phyloP scores from a whole-genome alignment of 2,797 vertebrate genomes.

The Dendrocincla fuliginosa region DNA sequence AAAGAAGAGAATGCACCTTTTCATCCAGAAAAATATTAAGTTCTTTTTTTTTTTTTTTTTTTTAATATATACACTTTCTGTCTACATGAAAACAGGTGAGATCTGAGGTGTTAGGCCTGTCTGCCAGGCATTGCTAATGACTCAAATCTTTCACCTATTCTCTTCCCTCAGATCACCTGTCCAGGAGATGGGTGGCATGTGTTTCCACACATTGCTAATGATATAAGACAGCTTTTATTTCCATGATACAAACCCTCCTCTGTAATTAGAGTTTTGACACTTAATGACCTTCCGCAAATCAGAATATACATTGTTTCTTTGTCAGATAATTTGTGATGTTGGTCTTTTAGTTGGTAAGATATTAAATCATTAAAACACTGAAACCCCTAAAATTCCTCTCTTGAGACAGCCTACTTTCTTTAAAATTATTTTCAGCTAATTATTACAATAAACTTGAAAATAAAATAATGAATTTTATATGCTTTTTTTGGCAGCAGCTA shows the following conservation, averaged over 20 bases:
- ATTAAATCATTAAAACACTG: neutral
- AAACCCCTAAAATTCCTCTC: neutral
- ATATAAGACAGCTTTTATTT: neutral
- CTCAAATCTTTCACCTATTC: neutral
- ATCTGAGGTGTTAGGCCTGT: neutral
- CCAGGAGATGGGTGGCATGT: fast-evolving
- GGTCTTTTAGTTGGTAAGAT: neutral
- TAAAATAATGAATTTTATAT: neutral
- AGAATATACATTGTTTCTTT: neutral
- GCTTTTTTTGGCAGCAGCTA: neutral
- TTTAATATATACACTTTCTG: neutral
- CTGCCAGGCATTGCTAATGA: neutral
- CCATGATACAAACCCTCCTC: neutral
- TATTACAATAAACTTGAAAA: neutral
- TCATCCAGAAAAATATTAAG: neutral
- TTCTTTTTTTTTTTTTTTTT: neutral
- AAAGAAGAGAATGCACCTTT: neutral
- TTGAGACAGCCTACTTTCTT: neutral
- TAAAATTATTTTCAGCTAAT: neutral
- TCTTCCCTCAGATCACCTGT: neutral
- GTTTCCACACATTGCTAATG: neutral
- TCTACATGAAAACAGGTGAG: neutral
- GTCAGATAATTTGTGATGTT: neutral
- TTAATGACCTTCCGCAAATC: neutral
- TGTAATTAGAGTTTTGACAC: neutral